Conservation (phyloP, 2,797 vertebrate species). For the Phoebastria nigripes region DNA sequence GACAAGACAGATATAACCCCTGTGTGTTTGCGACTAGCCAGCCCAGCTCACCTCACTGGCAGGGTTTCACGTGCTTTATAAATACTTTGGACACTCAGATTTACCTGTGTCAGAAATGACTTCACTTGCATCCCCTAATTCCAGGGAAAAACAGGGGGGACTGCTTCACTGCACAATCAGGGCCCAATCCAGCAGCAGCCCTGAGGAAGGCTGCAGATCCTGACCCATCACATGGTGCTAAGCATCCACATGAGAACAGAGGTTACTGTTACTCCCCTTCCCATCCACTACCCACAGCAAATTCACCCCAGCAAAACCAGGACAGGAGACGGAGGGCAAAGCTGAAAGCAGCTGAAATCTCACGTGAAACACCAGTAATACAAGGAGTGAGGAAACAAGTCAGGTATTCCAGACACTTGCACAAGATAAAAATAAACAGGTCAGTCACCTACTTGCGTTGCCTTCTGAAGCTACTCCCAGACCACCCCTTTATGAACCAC, state of each 20-base stretch:
- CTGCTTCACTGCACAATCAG: background rate
- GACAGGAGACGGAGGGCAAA: background rate
- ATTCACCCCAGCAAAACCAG: background rate
- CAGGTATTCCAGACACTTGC: background rate
- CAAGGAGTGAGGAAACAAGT: background rate
- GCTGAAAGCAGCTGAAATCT: background rate
- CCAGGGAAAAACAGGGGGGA: background rate
- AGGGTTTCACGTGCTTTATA: background rate
- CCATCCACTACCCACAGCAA: background rate
- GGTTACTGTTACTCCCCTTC: background rate
- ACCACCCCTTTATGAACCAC: background rate
- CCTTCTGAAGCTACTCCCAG: background rate
- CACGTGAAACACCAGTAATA: background rate
- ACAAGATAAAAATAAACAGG: background rate
- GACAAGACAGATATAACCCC: too few relatives aligned
- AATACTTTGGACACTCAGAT: background rate
- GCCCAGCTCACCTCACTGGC: background rate
- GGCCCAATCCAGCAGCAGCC: background rate
- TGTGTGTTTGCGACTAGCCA: too few relatives aligned
- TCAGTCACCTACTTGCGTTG: rapidly evolving
- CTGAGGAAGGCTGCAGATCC: background rate
- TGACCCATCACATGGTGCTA: background rate
- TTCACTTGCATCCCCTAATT: background rate
- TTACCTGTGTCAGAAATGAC: background rate
- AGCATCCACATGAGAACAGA: background rate